phyloP scores from a whole-genome alignment of 2,888 invertebrate genomes.

The Chalcis sispes region DNA sequence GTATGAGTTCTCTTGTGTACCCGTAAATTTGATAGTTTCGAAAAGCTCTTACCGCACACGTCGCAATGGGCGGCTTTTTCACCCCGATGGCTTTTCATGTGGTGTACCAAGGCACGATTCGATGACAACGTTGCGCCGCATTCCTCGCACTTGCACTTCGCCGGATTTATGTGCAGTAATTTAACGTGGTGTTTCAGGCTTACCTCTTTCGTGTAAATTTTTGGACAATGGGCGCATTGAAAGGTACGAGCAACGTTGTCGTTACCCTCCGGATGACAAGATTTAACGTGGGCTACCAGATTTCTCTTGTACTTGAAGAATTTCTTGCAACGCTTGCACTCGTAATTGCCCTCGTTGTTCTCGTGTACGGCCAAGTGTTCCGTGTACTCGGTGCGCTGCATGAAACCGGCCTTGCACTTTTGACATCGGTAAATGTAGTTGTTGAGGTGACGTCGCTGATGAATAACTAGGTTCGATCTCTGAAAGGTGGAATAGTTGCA shows the following conservation, averaged over 20 bases:
- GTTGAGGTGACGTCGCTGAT: conserved; percentile 64
- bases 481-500: conserved; percentile 67
- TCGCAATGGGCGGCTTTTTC: conserved; percentile 68
- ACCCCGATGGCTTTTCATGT: conserved; percentile 63
- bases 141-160: conserved; percentile 69
- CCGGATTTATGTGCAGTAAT: conserved; percentile 64
- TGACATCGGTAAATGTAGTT: conserved; percentile 65
- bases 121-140: conserved; percentile 67
- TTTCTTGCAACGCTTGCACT: conserved; percentile 68
- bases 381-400: conserved; percentile 65
- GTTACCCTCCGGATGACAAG: conserved; percentile 62
- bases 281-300: conserved; percentile 65
- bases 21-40: conserved; percentile 72
- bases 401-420: conserved; percentile 67
- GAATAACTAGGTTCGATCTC: conserved; percentile 66
- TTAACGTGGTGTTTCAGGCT: conserved; percentile 64
- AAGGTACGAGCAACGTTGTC: neutral
- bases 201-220: conserved; percentile 62
- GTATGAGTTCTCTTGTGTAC: conserved; percentile 75
- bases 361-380: conserved; percentile 69
- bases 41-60: conserved; percentile 74
- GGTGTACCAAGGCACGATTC: conserved; percentile 62
- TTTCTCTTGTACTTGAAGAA: conserved; percentile 70
- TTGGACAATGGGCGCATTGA: conserved; percentile 65
- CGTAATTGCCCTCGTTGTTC: conserved; percentile 60